These are phyloP conservation scores for Spodoptera litura DNA, from an alignment of 1,140 invertebrate species.

Conservation along the genomic window DNA sequence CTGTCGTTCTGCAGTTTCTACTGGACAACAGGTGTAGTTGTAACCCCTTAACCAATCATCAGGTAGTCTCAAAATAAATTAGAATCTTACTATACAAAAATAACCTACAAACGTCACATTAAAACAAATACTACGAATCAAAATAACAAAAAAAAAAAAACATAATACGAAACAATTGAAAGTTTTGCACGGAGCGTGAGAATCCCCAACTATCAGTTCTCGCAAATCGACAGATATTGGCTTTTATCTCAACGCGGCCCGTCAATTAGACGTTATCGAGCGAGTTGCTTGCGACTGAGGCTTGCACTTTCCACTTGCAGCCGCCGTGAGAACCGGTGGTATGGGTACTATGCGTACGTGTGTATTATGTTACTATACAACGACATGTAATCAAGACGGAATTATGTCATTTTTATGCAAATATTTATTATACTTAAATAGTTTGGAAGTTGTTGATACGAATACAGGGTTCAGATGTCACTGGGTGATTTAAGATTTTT, in stretches of 20 bases:
- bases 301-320: constrained; percentile 32
- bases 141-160: background rate
- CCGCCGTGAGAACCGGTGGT: constrained; percentile 30
- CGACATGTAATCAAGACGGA: background rate
- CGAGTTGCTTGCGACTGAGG: constrained; percentile 24
- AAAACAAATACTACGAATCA: background rate
- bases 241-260: constrained; percentile 19
- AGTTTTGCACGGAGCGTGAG: constrained; percentile 18
- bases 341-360: constrained; percentile 21
- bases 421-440: too few relatives aligned
- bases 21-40: too few relatives aligned
- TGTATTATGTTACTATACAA: background rate
- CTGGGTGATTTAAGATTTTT: too few relatives aligned
- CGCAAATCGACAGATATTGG: constrained; percentile 40
- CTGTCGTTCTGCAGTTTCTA: too few relatives aligned
- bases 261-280: constrained; percentile 41
- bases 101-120: constrained; percentile 9
- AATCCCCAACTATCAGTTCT: constrained; percentile 37
- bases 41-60: too few relatives aligned
- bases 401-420: background rate
- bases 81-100: background rate
- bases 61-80: too few relatives aligned
- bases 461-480: too few relatives aligned
- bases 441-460: too few relatives aligned
- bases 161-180: constrained; percentile 32